Evolutionary conservation across 2,113 vertebrate genomes (phyloP).

Genomic region (Phocoena sinus): DNA sequence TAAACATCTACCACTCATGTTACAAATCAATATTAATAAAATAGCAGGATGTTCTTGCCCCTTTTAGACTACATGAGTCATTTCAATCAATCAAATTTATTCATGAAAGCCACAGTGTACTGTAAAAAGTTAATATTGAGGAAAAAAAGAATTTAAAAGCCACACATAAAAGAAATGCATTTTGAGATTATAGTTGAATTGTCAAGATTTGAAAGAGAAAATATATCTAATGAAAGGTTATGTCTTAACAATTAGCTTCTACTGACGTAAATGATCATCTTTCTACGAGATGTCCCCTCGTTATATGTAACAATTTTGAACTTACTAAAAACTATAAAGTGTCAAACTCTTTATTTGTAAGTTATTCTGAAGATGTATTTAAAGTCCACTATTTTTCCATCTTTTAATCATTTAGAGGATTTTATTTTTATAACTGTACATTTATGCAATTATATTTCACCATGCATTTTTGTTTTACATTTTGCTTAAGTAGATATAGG

Average conservation of each 20-base stretch:
- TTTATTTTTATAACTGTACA: background rate
- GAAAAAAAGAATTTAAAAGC: background rate
- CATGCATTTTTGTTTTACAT: background rate
- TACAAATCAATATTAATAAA: slow-evolving; percentile 46
- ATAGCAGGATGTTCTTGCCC: background rate
- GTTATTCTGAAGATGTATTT: background rate
- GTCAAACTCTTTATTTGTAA: background rate
- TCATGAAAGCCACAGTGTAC: background rate
- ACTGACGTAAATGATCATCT: background rate
- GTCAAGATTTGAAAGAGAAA: background rate
- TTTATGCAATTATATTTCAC: background rate
- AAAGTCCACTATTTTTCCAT: background rate
- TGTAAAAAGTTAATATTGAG: slow-evolving; percentile 35
- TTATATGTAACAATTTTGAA: background rate
- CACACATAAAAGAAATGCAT: background rate
- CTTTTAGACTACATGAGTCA: background rate
- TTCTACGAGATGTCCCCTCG: background rate
- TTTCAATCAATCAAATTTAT: slow-evolving; percentile 61
- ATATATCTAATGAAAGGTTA: slow-evolving; percentile 9
- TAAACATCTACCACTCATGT: background rate
- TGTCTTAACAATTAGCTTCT: slow-evolving; percentile 25
- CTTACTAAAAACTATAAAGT: background rate
- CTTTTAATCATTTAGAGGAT: background rate
- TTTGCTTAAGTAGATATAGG: background rate
- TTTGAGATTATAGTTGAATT: slow-evolving; percentile 22